Evolutionary conservation across 2,797 vertebrate species (phyloP), one percentile per base, ranked within the genome.

Genomic region (Enteromius viviparus): DNA sequence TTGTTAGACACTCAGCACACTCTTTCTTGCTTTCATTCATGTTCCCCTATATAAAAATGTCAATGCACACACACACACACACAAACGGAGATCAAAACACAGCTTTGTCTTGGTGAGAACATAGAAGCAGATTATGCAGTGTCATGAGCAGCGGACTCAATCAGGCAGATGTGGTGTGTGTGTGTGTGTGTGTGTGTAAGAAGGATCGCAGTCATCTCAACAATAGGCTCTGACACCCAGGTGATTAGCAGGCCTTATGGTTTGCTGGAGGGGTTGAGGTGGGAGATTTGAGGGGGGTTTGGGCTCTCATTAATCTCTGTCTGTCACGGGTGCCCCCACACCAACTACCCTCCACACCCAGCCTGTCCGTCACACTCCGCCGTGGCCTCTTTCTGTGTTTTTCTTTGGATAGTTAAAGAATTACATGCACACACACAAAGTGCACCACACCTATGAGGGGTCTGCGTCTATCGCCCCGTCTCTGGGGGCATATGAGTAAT

Each of bases 151-250:
- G 65, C 51, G 75, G 77, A 65, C 66, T 80, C 72, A 81, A 85
- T 78, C 74, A 78, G 79, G 40, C 76, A 69, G 47, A 55, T 86
- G 69, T 82, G 72, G 83, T 70, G 75, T 72, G 70, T 62, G 69
- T 68, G 76, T 29, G 69, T 68, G 76, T 29, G 64, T 40, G 70
- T 65, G 80, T 72, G 85, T 23, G 64, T 55, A 29, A 23, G 75
- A 42, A 75, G 45, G 34, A 32, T 70, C 32, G 40, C 71, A 72
- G 84, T 83, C 71, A 17, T 88, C 78, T 88, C 70, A 87, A 84
- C 89, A 89, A 89, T 91, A 91, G 88, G 87, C 90, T 85, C 88
- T 94, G 93, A 93, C 93, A 93, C 87, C 84, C 90, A 89, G 89
- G 88, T 90, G 90, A 90, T 89, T 90, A 89, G 89, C 88, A 89